phyloP scores from a whole-genome alignment of 92 coral and sea anemone species.

The Palythoa grandis region DNA sequence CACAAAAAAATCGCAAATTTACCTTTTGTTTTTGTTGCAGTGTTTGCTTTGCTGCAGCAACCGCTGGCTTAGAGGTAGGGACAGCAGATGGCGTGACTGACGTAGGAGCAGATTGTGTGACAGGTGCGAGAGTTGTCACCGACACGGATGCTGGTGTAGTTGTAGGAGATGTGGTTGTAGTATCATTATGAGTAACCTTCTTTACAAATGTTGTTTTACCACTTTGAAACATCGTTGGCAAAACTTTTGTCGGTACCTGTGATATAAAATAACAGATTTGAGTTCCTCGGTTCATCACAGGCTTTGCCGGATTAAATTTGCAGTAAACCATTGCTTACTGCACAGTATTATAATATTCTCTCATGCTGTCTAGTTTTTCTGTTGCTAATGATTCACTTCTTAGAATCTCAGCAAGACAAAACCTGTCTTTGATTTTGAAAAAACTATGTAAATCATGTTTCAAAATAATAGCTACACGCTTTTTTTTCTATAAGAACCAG shows the following conservation, averaged over 20 bases:
- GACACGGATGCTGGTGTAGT: conserved; percentile 16
- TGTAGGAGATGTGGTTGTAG: conserved; percentile 22
- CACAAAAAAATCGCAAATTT: background rate
- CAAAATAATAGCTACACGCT: too few relatives aligned
- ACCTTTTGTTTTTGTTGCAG: conserved; percentile 61
- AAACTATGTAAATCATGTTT: too few relatives aligned
- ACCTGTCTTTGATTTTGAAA: too few relatives aligned
- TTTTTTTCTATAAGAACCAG: too few relatives aligned
- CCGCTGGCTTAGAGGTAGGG: background rate
- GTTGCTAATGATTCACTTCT: too few relatives aligned
- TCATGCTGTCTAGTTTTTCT: too few relatives aligned
- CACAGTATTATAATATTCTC: too few relatives aligned
- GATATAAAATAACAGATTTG: background rate
- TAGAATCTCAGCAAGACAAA: too few relatives aligned
- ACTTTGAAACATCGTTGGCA: conserved; percentile 98
- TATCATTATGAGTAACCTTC: conserved; percentile 44
- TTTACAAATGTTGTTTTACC: conserved; percentile 92
- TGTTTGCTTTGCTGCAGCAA: conserved; percentile 37
- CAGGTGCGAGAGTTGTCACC: conserved; percentile 29
- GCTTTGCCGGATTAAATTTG: too few relatives aligned
- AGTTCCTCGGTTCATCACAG: too few relatives aligned
- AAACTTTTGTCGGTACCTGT: conserved; percentile 48
- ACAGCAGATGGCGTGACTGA: conserved; percentile 15
- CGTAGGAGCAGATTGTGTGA: background rate
- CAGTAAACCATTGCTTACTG: too few relatives aligned